These are phyloP conservation scores for Melopsittacus undulatus DNA, from an alignment of 2,797 vertebrate genomes.

Conservation along the genomic window DNA sequence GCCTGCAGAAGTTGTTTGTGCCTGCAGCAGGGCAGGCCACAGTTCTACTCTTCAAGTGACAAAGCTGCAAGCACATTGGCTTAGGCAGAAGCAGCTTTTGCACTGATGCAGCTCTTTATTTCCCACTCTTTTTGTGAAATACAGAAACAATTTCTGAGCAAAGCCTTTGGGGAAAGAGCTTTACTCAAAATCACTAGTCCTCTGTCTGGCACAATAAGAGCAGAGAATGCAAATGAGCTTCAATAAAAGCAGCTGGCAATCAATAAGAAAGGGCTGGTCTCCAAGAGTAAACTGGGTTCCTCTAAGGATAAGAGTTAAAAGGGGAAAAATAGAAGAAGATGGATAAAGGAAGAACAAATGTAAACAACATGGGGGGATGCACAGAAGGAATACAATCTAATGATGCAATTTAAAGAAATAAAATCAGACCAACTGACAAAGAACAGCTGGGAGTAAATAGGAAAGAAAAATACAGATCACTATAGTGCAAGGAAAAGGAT, in stretches of 20 bases:
- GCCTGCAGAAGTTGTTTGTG: neutral
- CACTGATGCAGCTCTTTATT: slow-evolving; percentile 48
- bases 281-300: slow-evolving; percentile 30
- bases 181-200: slow-evolving; percentile 64
- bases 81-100: slow-evolving; percentile 54
- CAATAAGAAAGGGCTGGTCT: slow-evolving; percentile 48
- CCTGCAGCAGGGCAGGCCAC: slow-evolving; percentile 11
- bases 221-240: slow-evolving; percentile 71
- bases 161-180: slow-evolving; percentile 46
- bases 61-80: slow-evolving; percentile 14
- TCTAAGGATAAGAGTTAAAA: slow-evolving; percentile 62
- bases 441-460: neutral
- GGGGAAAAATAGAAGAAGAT: neutral
- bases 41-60: slow-evolving; percentile 16
- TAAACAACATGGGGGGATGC: neutral
- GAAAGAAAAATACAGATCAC: neutral
- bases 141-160: slow-evolving; percentile 59
- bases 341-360: slow-evolving; percentile 19
- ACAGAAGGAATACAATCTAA: neutral
- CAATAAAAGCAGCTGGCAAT: slow-evolving; percentile 65
- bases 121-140: slow-evolving; percentile 40
- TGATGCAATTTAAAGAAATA: neutral
- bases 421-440: neutral
- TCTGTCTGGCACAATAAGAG: slow-evolving; percentile 66
- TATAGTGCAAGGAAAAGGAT: neutral